Evolutionary conservation across 1,140 invertebrate species (phyloP), one percentile per base, ranked within the genome.

Genomic region (Pararge aegeria): DNA sequence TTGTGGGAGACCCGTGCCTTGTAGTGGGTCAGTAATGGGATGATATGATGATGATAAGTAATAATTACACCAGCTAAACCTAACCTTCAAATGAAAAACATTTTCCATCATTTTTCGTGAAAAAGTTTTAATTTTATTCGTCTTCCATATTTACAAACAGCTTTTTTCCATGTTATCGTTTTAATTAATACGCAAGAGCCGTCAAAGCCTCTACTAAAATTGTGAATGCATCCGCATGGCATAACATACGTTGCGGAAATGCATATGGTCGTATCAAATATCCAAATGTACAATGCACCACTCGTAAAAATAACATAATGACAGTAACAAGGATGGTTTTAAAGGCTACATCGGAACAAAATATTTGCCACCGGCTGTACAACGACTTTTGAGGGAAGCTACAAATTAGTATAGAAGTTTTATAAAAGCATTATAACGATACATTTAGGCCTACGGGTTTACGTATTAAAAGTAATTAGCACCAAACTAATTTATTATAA

Each of bases 131-230:
- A 7, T 46, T 30, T 34, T 34, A 34, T 34, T 34, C 30, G 30
- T 12, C 9, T 34, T 34, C n/a, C 18, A 46, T 20, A 46, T 20
- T 46, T 46, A 46, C 42, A 46, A 46, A 46, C 42, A 46, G 16
- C 5, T 46, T 46, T 44, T 46, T 46, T 18, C 16, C 38, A 12
- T 34, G 42, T 46, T 46, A 46, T 46, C 42, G 42, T 70, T 70
- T 68, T 73, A 68, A 76, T 73, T 73, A 70, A 64, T 64, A 70
- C 61, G 73, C 66, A 61, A 66, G 64, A 68, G 42, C 61, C 66
- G 70, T 75, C 72, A 77, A 77, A 75, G 74, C 68, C 46, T 44
- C 52, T 58, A 57, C 56, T 51, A 59, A 57, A 70, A 64, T 57
- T 57, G 62, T 58, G 53, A 59, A 67, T 61, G 65, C 62, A 70